A percentile compares a stretch with the other conserved stretches of the same genome.
Evolutionary conservation across 2,888 invertebrate species (phyloP).

Genomic region (Plutella xylostella): DNA sequence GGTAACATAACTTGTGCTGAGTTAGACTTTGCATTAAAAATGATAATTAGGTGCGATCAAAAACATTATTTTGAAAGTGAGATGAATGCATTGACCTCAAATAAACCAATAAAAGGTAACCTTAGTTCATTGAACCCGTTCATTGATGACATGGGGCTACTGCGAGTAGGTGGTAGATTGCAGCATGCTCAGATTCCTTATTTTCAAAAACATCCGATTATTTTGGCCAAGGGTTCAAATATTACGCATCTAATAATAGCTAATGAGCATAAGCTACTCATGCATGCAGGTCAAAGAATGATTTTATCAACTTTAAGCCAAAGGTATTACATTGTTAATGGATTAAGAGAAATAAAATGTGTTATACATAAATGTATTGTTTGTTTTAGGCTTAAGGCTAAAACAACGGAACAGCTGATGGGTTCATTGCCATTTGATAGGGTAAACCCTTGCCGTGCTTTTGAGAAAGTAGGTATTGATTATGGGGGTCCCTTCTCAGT

Average conservation of each 20-base stretch:
- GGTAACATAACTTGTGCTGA: too few relatives aligned
- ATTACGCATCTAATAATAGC: slow-evolving; percentile 1
- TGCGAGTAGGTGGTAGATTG: slow-evolving; percentile 5
- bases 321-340: slow-evolving; percentile 17
- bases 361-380: slow-evolving; percentile 16
- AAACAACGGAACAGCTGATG: slow-evolving; percentile 15
- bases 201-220: slow-evolving; percentile 4
- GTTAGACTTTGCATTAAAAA: too few relatives aligned
- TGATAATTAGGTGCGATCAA: too few relatives aligned
- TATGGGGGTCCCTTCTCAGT: slow-evolving; percentile 16
- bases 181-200: slow-evolving; percentile 1
- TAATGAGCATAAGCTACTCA: slow-evolving; percentile 9
- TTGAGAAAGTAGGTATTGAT: slow-evolving; percentile 16
- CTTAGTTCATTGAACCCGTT: neutral
- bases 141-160: neutral
- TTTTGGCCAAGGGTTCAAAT: slow-evolving; percentile 1
- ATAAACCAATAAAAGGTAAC: neutral
- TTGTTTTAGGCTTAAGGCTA: slow-evolving; percentile 18
- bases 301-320: slow-evolving; percentile 10
- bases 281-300: slow-evolving; percentile 14
- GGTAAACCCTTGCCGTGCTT: slow-evolving; percentile 11
- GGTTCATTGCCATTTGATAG: slow-evolving; percentile 14
- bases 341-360: slow-evolving; percentile 16
- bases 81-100: too few relatives aligned
- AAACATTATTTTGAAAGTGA: too few relatives aligned